Conservation (phyloP, 2,797 vertebrate genomes). For the Sorex maritimensis region DNA sequence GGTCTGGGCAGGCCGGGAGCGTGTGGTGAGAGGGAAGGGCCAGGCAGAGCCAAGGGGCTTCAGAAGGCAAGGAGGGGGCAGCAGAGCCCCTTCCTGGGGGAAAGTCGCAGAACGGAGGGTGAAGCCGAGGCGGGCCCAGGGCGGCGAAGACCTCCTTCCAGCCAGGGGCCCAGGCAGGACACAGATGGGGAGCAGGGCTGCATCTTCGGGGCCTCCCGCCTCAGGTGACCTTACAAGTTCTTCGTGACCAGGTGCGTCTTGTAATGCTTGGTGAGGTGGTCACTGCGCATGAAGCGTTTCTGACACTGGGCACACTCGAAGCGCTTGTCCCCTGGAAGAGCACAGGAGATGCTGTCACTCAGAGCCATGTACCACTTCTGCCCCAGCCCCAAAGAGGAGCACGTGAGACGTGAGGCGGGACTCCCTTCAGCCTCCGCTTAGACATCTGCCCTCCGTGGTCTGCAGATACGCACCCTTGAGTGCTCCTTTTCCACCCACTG, state of each 20-base stretch:
- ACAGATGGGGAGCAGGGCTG: background rate
- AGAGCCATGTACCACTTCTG: background rate
- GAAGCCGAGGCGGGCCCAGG: slow-evolving; percentile 29
- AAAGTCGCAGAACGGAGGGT: slow-evolving; percentile 50
- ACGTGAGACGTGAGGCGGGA: too few relatives aligned
- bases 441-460: background rate
- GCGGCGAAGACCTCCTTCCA: slow-evolving; percentile 18
- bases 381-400: background rate
- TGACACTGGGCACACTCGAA: slow-evolving; percentile 99
- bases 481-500: background rate
- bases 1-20: slow-evolving; percentile 80
- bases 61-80: slow-evolving; percentile 74
- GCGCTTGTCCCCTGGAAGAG: slow-evolving; percentile 96
- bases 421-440: background rate
- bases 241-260: slow-evolving; percentile 99
- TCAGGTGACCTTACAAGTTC: slow-evolving; percentile 93
- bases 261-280: slow-evolving; percentile 99
- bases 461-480: too few relatives aligned
- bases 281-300: slow-evolving; percentile 99
- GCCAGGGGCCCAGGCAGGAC: slow-evolving; percentile 56
- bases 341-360: slow-evolving; percentile 74
- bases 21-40: slow-evolving; percentile 74
- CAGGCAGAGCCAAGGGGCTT: slow-evolving; percentile 74
- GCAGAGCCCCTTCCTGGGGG: slow-evolving; percentile 64
- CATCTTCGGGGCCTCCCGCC: slow-evolving; percentile 60